phyloP scores from a whole-genome alignment of 2,797 vertebrate species.

The Bufotes viridis region DNA sequence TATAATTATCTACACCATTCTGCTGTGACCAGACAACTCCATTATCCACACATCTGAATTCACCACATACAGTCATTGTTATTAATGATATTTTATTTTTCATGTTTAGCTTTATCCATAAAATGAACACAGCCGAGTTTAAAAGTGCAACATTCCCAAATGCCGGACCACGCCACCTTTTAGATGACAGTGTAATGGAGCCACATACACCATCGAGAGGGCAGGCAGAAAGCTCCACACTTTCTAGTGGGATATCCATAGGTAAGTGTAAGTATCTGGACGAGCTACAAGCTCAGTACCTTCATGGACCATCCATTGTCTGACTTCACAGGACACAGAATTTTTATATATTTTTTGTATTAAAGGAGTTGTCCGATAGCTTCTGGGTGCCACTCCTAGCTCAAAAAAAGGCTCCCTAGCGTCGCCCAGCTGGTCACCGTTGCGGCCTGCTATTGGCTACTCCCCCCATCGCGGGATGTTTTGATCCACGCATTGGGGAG shows the following conservation, averaged over 20 bases:
- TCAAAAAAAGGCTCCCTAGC: no score
- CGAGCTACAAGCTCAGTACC: background rate
- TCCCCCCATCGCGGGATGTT: no score
- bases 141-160: conserved; percentile 98
- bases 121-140: conserved; percentile 95
- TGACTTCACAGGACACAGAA: background rate
- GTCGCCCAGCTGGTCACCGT: no score
- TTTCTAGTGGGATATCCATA: conserved; percentile 97
- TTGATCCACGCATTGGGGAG: no score
- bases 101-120: conserved; percentile 90
- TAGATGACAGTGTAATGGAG: conserved; percentile 98
- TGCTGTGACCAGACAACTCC: no score
- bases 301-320: background rate
- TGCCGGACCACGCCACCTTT: conserved; percentile 90
- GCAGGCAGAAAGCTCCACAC: conserved; percentile 94
- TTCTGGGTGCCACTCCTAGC: no score
- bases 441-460: no score
- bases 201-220: conserved; percentile 89
- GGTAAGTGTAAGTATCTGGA: conserved; percentile 72
- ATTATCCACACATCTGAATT: no score
- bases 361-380: no score
- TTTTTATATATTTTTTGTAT: no score
- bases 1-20: no score
- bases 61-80: no score
- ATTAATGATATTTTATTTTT: background rate